Conservation (phyloP, 2,797 vertebrate species). For the Craterocephalus amniculus region DNA sequence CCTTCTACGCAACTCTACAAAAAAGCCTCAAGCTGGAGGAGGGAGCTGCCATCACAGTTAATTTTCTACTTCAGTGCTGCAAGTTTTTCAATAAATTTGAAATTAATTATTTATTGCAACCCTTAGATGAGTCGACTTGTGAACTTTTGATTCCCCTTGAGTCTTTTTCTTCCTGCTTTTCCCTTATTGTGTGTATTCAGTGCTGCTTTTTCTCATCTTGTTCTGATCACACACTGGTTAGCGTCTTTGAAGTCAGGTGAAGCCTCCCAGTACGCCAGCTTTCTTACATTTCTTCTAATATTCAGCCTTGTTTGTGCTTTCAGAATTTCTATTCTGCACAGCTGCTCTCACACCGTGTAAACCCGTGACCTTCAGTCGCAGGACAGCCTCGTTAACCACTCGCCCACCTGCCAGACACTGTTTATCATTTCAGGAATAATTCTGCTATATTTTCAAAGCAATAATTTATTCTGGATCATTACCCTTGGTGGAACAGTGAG, state of each 20-base stretch:
- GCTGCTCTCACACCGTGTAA: not conserved
- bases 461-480: conserved; percentile 45
- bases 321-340: not conserved
- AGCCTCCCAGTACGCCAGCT: not conserved
- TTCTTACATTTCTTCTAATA: too few relatives aligned
- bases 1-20: too few relatives aligned
- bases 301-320: not conserved
- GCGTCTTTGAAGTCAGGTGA: not conserved
- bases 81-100: too few relatives aligned
- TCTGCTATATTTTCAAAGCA: conserved; percentile 27
- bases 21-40: too few relatives aligned
- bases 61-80: too few relatives aligned
- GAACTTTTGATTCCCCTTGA: not conserved
- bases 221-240: conserved; percentile 1
- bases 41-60: too few relatives aligned
- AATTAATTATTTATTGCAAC: too few relatives aligned
- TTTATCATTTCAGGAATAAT: conserved; percentile 31
- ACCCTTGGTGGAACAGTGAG: conserved; percentile 17
- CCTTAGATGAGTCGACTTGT: too few relatives aligned
- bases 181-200: too few relatives aligned
- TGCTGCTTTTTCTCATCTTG: not conserved
- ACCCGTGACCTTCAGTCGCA: conserved; percentile 19
- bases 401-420: conserved; percentile 14
- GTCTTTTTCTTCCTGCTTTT: not conserved
- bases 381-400: conserved; percentile 1